Evolutionary conservation across 2,888 invertebrate genomes (phyloP), one percentile per base, ranked within the genome.

Genomic region (Stramonita haemastoma): DNA sequence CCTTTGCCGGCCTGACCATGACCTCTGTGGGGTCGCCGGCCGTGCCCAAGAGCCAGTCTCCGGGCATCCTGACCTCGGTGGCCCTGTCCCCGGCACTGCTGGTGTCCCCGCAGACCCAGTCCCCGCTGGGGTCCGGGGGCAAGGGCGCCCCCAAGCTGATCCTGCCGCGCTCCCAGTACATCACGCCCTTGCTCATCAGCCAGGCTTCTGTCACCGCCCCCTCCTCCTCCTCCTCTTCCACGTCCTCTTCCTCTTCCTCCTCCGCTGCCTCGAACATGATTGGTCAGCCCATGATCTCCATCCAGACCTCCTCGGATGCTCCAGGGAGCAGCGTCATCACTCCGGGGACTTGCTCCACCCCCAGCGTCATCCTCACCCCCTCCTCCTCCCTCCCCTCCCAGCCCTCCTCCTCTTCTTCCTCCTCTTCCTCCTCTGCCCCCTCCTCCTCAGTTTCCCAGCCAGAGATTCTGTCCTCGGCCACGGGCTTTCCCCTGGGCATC

Each of bases 251-350:
- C n/a, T n/a, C n/a, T n/a, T 0, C 90, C 8, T 29, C 77, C 1
- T 34, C 26, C 29, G n/a, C 85, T 1, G 57, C 70, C 32, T 34
- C 91, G 26, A 36, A 86, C 0, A 90, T 91, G 91, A 93, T 92
- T 70, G 92, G 92, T 11, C 92, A 92, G 85, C 92, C 92, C 19
- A 91, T 92, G 92, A 90, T 92, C 56, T 91, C 91, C 11, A 77
- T 91, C 26, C 90, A 90, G 29, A 84, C 90, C 8, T 22, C 90
- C 8, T 22, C 77, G 29, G 87, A 87, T 57, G 70, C 26, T 70
- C 32, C 22, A 2, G 66, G 15, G 26, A 34, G 46, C 60, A 84
- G 87, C 36, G 13, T 79, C 36, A 73, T 46, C 60, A 70, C 70
- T 13, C 46, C 79, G 0, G 81, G 73, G 32, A 70, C 77, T 22